Evolutionary conservation across 2,888 invertebrate genomes (phyloP).

Genomic region (Elysia crispata): DNA sequence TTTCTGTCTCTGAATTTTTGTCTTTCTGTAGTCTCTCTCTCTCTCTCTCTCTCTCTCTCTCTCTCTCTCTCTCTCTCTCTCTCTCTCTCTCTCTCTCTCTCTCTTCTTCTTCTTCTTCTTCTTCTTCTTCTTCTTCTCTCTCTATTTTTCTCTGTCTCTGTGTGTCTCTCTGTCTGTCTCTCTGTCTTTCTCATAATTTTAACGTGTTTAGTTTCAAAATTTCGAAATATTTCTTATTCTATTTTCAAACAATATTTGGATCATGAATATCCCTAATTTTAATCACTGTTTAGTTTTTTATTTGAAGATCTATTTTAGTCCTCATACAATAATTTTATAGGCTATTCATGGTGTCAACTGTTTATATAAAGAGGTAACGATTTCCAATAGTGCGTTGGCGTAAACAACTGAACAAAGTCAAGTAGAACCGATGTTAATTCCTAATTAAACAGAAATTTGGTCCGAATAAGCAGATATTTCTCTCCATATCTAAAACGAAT

Average conservation of each 20-base stretch:
- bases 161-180: background rate
- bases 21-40: slow-evolving; percentile 22
- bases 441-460: no score
- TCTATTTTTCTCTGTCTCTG: background rate
- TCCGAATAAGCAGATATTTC: no score
- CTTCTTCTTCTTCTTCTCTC: background rate
- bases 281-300: background rate
- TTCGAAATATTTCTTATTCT: background rate
- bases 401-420: no score
- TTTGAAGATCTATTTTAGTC: background rate
- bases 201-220: background rate
- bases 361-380: no score
- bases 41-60: slow-evolving; percentile 24
- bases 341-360: no score
- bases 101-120: background rate
- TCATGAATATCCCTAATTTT: background rate
- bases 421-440: no score
- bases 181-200: background rate
- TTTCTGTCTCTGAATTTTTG: background rate
- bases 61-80: slow-evolving; percentile 22
- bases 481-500: no score
- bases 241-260: background rate
- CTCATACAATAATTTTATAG: no score
- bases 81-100: slow-evolving; percentile 11
- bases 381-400: no score